These are phyloP conservation scores for Orientallactaga bullata DNA, from an alignment of 2,113 vertebrate genomes.

Conservation along the genomic window DNA sequence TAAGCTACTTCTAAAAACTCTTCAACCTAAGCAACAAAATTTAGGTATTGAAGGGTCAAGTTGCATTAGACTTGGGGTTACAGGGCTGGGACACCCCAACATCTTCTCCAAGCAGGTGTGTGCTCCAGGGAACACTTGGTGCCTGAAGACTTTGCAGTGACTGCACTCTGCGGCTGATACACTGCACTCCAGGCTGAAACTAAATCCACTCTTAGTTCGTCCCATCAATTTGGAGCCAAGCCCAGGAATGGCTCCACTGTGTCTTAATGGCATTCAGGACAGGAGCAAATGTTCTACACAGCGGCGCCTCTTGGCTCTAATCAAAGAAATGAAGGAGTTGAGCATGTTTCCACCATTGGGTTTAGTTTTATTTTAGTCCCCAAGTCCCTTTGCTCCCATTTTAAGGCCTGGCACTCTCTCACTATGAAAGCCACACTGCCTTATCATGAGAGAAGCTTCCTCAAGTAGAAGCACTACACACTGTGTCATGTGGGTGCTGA, in stretches of 20 bases:
- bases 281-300: conserved; percentile 81
- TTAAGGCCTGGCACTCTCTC: conserved; percentile 59
- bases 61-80: neutral
- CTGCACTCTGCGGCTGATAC: conserved; percentile 76
- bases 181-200: conserved; percentile 76
- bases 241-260: conserved; percentile 84
- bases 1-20: neutral
- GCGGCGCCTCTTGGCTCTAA: conserved; percentile 77
- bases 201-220: conserved; percentile 71
- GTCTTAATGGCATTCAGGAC: conserved; percentile 70
- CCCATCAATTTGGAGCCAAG: conserved; percentile 79
- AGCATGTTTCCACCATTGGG: conserved; percentile 84
- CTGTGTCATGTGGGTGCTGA: neutral
- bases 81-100: neutral
- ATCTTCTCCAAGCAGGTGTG: conserved; percentile 20
- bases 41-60: conserved; percentile 1
- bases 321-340: conserved; percentile 72
- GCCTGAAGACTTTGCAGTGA: conserved; percentile 55
- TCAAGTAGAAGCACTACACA: neutral
- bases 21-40: neutral
- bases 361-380: conserved; percentile 82
- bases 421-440: neutral
- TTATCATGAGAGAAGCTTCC: conserved; percentile 53
- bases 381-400: conserved; percentile 66
- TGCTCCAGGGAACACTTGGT: conserved; percentile 25